Evolutionary conservation across 2,113 vertebrate species (phyloP), one percentile per base, ranked within the genome.

Genomic region (Paradoxurus hermaphroditus): DNA sequence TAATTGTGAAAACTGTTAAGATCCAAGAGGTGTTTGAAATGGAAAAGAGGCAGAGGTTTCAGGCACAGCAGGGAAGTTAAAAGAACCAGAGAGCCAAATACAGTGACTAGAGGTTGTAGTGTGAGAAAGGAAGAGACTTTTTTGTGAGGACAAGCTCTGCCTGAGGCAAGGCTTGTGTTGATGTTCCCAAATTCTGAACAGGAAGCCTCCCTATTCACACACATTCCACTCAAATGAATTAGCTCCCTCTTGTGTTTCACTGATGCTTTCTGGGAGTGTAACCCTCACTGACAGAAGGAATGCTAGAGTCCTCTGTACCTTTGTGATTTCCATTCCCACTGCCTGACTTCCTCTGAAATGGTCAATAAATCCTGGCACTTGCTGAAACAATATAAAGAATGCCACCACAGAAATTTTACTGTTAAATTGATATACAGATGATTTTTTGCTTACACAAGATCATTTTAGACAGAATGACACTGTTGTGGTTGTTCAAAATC

Each of bases 361-460:
- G 9, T 68, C 31, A 84, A 81, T 51, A 84, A 93, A 75, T 79
- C 41, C 16, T 78, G 21, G 34, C 27, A 78, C 46, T 94, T 70
- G 59, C 53, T 91, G 53, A 83, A 96, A 88, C 65, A 92, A 36
- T 86, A 82, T 56, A 19, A 94, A 87, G 51, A 91, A 85, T 21
- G 5, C 1, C 31, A 53, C 44, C 21, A 84, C 16, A 90, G 78
- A 88, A 46, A 85, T 91, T 85, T 51, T 79, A 73, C 3, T 16
- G 63, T 72, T 31, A 72, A 79, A 16, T 82, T 77, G 36, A 77
- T 31, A 49, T 14, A 51, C 1, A 75, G 23, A 46, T 65, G 4
- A 36, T 36, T 89, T 78, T 82, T 90, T 82, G 18, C 44, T 78
- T 25, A 82, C 44, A 13, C 44, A 84, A 94, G 13, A 59, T 62